These are phyloP conservation scores for Triplophysa tibetana DNA, from an alignment of 2,113 vertebrate genomes.

Conservation along the genomic window DNA sequence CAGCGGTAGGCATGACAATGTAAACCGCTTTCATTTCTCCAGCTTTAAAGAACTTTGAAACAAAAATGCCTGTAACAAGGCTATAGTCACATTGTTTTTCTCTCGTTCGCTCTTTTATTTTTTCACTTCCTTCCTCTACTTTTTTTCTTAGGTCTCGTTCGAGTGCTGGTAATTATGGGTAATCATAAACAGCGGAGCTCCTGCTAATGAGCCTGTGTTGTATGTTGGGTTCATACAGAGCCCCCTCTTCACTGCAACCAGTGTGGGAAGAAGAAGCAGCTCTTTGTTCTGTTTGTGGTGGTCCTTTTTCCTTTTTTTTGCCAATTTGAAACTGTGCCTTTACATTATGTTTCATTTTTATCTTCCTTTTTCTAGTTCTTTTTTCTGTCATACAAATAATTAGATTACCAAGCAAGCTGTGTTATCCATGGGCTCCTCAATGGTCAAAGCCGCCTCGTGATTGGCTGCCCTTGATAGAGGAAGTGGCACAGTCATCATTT, in stretches of 20 bases:
- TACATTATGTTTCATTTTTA: conserved; percentile 57
- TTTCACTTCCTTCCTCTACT: conserved; percentile 36
- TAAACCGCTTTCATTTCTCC: conserved; percentile 67
- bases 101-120: conserved; percentile 31
- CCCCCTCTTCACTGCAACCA: conserved; percentile 53
- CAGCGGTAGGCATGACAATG: conserved; percentile 66
- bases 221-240: conserved; percentile 60
- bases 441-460: conserved; percentile 56
- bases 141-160: conserved; percentile 55
- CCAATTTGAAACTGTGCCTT: conserved; percentile 61
- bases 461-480: conserved; percentile 61
- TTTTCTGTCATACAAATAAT: conserved; percentile 56
- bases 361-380: conserved; percentile 60
- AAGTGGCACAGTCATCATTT: conserved; percentile 55
- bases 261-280: conserved; percentile 62
- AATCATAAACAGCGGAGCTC: conserved; percentile 64
- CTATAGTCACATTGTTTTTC: conserved; percentile 47
- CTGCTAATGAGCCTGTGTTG: conserved; percentile 65
- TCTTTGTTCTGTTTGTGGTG: conserved; percentile 59
- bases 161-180: conserved; percentile 63
- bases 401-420: conserved; percentile 72
- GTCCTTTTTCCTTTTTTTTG: conserved; percentile 48
- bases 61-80: conserved; percentile 61
- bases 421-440: conserved; percentile 58
- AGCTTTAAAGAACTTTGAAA: conserved; percentile 66